These are phyloP conservation scores for Platyrinchus mystaceus DNA, from an alignment of 2,797 vertebrate species.

Conservation along the genomic window DNA sequence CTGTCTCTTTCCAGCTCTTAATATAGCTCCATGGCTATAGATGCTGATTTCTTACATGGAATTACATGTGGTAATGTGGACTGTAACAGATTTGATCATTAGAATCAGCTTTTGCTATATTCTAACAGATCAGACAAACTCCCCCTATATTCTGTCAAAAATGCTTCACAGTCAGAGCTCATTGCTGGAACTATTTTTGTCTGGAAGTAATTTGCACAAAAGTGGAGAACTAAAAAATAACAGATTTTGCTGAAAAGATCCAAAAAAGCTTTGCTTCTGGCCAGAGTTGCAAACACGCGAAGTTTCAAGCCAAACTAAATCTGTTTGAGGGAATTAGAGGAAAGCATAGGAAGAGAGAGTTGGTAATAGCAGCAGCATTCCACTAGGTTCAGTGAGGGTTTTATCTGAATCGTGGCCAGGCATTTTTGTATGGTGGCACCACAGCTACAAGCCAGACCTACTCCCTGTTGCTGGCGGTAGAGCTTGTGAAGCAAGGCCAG, in stretches of 20 bases:
- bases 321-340: neutral
- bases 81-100: neutral
- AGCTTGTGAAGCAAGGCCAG: neutral
- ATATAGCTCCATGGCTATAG: neutral
- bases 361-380: neutral
- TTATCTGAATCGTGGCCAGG: neutral
- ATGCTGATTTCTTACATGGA: neutral
- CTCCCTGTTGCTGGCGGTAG: neutral
- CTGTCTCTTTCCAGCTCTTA: neutral
- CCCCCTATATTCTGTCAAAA: neutral
- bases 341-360: neutral
- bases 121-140: neutral
- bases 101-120: neutral
- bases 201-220: neutral
- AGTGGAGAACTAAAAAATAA: neutral
- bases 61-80: neutral
- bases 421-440: neutral
- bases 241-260: neutral
- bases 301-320: neutral
- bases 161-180: neutral
- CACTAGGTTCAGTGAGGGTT: neutral
- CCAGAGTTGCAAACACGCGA: neutral
- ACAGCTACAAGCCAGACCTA: neutral
- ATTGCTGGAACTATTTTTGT: neutral
- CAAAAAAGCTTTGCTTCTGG: neutral